Base-by-base conservation (phyloP, 2,888 invertebrate genomes). In the Andricus curvator region DNA sequence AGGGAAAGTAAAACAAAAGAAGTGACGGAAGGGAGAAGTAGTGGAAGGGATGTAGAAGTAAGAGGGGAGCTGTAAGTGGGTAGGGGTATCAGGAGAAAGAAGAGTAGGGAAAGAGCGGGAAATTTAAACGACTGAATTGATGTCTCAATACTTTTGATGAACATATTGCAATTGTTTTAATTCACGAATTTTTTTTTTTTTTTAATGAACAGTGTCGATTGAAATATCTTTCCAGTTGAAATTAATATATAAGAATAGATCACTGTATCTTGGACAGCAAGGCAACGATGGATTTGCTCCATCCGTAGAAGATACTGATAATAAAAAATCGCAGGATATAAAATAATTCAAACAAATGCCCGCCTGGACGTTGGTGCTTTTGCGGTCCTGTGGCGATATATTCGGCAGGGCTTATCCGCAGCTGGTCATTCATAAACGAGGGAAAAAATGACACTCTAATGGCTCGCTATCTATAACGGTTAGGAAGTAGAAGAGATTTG, bases 271-370 rank as follows among this genome's bases (percentile, higher is more conserved):
- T 17, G 64, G 3, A 22, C 8, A 33, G 70, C 20, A 51, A 20
- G 20, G 20, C 51, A 33, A 33, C 11, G 29, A 70, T 70, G 29
- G 70, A 70, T 51, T 70, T 70, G 20, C 48, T 74, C 60, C 37
- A 74, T 74, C 74, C 56, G 33, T 37, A 33, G 33, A 37, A 74
- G 74, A 56, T 74, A 86, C 88, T 91, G 91, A 92, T 92, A 92
- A 92, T 92, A 90, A 92, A 92, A 92, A 92, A 92, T 92, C 88
- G 88, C 84, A 67, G 90, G 91, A 91, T 89, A 91, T 92, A 91
- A 90, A 91, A 92, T 92, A 92, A 92, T 91, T 92, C 92, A 92
- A 92, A 92, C 90, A 90, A 92, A 92, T 92, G 92, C 88, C 85
- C 81, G 83, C 85, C 82, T 80, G 84, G 84, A 85, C 84, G 81